phyloP scores from a whole-genome alignment of 2,113 vertebrate species.

The Martes martes region DNA sequence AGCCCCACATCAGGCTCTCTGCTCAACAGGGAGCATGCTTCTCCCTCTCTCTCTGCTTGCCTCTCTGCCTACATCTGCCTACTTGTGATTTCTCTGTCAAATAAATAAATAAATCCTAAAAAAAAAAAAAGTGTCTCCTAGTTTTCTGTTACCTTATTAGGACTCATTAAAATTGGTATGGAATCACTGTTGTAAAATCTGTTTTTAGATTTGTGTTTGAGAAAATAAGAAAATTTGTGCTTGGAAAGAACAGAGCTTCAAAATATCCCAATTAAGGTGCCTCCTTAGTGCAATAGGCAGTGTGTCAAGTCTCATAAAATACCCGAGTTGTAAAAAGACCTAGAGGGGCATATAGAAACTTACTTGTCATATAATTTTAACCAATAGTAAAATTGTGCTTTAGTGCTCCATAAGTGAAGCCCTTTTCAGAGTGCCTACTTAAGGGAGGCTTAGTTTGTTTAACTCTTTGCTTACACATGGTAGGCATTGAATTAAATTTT shows the following conservation, averaged over 20 bases:
- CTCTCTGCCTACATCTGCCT: too few relatives aligned
- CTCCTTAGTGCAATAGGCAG: too few relatives aligned
- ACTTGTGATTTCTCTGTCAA: too few relatives aligned
- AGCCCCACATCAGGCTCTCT: too few relatives aligned
- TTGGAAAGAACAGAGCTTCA: background rate
- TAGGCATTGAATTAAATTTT: background rate
- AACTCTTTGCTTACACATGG: background rate
- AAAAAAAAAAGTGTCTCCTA: background rate
- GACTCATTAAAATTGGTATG: background rate
- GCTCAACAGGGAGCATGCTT: too few relatives aligned
- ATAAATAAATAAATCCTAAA: too few relatives aligned
- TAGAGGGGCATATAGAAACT: background rate
- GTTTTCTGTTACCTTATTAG: background rate
- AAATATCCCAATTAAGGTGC: background rate
- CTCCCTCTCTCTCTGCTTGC: too few relatives aligned
- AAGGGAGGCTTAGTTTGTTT: background rate
- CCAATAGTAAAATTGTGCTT: background rate
- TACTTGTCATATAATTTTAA: background rate
- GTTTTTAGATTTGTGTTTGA: background rate
- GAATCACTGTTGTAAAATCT: background rate
- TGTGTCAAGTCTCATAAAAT: background rate
- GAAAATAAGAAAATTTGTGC: background rate
- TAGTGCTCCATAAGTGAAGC: background rate
- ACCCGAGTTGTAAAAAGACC: background rate
- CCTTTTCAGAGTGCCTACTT: too few relatives aligned